A percentile compares a stretch with the other conserved stretches of the same genome.
phyloP scores from a whole-genome alignment of 1,140 invertebrate species.

The Neodiprion lecontei region DNA sequence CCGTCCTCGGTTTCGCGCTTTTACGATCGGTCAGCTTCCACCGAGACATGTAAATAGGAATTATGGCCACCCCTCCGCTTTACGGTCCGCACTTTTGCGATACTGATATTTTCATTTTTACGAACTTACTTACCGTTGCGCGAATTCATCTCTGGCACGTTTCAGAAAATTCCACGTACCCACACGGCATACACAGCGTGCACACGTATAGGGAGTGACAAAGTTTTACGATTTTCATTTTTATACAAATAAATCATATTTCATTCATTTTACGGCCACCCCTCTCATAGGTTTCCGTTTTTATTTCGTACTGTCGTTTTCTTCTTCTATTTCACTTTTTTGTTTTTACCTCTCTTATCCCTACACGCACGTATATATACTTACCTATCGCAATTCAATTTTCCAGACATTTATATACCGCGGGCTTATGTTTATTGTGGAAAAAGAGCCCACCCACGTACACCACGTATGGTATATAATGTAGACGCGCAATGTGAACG shows the following conservation, averaged over 20 bases:
- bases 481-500: not conserved
- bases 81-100: constrained; percentile 26
- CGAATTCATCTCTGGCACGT: too few species aligned
- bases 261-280: not conserved
- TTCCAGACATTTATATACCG: not conserved
- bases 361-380: not conserved
- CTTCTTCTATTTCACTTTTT: not conserved
- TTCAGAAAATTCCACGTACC: too few species aligned
- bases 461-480: not conserved
- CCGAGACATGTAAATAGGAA: constrained; percentile 50
- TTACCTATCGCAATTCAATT: not conserved
- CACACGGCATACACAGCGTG: too few species aligned
- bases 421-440: not conserved
- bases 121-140: not conserved
- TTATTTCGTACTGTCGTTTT: not conserved
- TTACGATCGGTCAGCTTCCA: constrained; percentile 41
- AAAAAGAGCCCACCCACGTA: not conserved
- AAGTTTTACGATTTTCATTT: too few species aligned
- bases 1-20: constrained; percentile 21
- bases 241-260: not conserved
- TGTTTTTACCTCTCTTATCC: not conserved
- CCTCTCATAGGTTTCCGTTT: too few species aligned
- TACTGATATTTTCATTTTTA: not conserved
- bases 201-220: too few species aligned
- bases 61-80: constrained; percentile 26